Evolutionary conservation across 1,140 invertebrate species (phyloP), one percentile per base, ranked within the genome.

Genomic region (Dendroctonus valens): DNA sequence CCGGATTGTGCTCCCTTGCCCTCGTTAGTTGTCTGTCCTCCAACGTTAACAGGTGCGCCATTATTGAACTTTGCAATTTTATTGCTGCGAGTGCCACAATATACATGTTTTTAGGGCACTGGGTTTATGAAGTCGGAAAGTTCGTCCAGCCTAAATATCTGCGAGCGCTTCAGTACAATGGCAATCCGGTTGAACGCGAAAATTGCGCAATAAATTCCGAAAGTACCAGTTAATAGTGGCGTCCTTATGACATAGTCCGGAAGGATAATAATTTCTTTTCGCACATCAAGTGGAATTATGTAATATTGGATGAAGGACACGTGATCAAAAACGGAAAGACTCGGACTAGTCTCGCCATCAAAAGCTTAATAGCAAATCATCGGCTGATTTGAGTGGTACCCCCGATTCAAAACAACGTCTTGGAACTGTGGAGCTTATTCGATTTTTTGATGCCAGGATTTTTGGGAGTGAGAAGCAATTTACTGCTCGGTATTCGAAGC

Each of bases 361-460:
- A 97, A 78, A 88, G 91, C 73, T 76, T 99, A 0, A 83, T 86
- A 6, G 92, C 95, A 3, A 92, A 97, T 79, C 96, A 99, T 79
- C 83, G 97, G 15, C 80, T 99, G 6, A 98, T 99, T 74, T 99
- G 0, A 97, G 96, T 2, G 98, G 77, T 11, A 99, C 98, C 5
- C n/a, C 97, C 97, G 1, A 97, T 99, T 54, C 86, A 88, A 79
- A 98, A 98, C 78, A 95, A 96, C 79, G 97, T 99, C 0, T 79
- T 98, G 38, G 97, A 99, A 80, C 80, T 99, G 63, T 99, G 97
- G 97, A 98, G 96, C n/a, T 83, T 99, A 5, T 99, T 99, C 81
- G 96, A 99, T 80, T 98, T 99, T 82, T 82, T 99, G 4, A 99
- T 99, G 95, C 97, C 98, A 3, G 97, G 97, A 0, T 98, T 98